Evolutionary conservation across 2,797 vertebrate species (phyloP).

Genomic region (Gallirallus australis): DNA sequence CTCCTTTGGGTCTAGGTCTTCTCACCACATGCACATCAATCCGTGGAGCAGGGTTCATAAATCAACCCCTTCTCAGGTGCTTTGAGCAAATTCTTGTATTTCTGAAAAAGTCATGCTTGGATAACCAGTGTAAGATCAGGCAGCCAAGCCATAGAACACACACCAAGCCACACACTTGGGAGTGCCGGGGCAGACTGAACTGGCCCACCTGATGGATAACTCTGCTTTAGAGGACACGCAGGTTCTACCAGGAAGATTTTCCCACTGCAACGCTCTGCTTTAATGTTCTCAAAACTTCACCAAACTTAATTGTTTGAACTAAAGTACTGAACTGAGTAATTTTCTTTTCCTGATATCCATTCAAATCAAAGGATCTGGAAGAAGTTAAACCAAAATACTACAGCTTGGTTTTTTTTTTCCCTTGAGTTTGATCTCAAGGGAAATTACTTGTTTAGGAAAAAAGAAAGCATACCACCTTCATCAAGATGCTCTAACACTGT

Average conservation of each 20-base stretch:
- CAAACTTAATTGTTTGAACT: neutral
- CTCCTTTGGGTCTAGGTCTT: neutral
- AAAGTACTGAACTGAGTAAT: neutral
- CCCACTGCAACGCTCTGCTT: neutral
- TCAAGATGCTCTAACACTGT: neutral
- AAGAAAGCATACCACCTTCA: neutral
- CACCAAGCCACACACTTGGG: neutral
- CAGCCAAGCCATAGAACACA: neutral
- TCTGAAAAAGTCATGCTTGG: neutral
- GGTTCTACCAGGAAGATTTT: neutral
- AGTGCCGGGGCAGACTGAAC: neutral
- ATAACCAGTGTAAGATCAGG: neutral
- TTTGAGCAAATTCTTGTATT: neutral
- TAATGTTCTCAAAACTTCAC: neutral
- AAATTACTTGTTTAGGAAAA: neutral
- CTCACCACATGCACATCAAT: neutral
- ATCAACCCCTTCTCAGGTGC: neutral
- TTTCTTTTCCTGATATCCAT: neutral
- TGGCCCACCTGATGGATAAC: neutral
- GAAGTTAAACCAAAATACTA: neutral
- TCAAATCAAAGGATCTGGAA: neutral
- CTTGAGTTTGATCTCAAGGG: neutral
- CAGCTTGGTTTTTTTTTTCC: neutral
- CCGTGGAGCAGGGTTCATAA: neutral
- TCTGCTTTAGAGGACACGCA: neutral